Conservation (phyloP, 2,888 invertebrate genomes). For the Protophormia terraenovae region DNA sequence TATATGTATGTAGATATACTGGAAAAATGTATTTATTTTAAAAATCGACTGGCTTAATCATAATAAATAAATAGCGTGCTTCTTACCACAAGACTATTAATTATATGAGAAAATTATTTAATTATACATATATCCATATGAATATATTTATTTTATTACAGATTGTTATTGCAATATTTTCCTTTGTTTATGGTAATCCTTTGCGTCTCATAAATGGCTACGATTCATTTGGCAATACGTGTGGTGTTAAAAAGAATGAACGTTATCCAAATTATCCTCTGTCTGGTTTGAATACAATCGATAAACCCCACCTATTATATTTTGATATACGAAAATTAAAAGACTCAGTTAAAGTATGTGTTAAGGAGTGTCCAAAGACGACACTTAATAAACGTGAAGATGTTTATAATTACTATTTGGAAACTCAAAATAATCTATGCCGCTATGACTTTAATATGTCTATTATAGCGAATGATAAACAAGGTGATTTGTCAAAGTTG, state of each 20-base stretch:
- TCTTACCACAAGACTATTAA: no score
- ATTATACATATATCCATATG: no score
- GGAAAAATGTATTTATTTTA: no score
- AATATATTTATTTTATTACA: slow-evolving; percentile 77
- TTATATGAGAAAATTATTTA: no score
- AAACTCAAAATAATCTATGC: slow-evolving; percentile 90
- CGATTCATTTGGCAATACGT: slow-evolving; percentile 97
- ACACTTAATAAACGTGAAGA: slow-evolving; percentile 85
- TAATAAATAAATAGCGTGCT: no score
- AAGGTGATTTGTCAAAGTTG: slow-evolving; percentile 76
- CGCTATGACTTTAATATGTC: slow-evolving; percentile 86
- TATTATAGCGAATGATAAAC: slow-evolving; percentile 81
- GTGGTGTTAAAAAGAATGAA: slow-evolving; percentile 91
- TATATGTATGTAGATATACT: no score
- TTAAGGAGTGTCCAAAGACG: slow-evolving; percentile 91
- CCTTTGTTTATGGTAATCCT: slow-evolving; percentile 94
- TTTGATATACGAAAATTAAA: slow-evolving; percentile 90
- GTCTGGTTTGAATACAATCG: slow-evolving; percentile 90
- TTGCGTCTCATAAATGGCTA: slow-evolving; percentile 93
- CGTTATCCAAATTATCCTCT: slow-evolving; percentile 87
- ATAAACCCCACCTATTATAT: slow-evolving; percentile 91
- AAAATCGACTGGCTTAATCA: no score
- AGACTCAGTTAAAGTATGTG: slow-evolving; percentile 92
- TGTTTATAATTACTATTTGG: slow-evolving; percentile 87
- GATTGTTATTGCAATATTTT: slow-evolving; percentile 92